phyloP scores from a whole-genome alignment of 2,888 invertebrate species.

The Eupithecia inturbata region DNA sequence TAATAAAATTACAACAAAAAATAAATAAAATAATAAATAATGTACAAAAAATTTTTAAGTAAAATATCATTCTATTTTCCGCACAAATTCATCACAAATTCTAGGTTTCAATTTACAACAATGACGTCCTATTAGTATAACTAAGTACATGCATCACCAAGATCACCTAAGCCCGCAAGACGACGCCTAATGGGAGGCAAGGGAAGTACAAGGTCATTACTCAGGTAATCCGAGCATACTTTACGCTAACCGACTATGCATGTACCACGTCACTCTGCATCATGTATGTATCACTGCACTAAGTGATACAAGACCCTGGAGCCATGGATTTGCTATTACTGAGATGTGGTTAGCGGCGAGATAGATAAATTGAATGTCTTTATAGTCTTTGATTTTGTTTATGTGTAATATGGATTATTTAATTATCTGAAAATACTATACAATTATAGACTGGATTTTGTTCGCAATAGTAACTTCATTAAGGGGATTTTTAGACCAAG shows the following conservation, averaged over 20 bases:
- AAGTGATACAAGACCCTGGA: conserved; percentile 6
- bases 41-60: too few species aligned
- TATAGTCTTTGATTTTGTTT: too few species aligned
- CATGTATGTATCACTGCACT: conserved; percentile 18
- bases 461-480: conserved; percentile 37
- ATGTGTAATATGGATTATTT: too few species aligned
- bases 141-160: conserved; percentile 25
- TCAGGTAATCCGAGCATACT: conserved; percentile 37
- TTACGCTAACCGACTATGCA: conserved; percentile 23
- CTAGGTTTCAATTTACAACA: background rate
- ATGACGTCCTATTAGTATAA: conserved; percentile 16
- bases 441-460: conserved; percentile 34
- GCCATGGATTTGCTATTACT: background rate
- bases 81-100: too few species aligned
- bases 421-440: too few species aligned
- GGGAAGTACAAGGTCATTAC: conserved; percentile 28
- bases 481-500: too few species aligned
- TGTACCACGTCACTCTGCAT: conserved; percentile 17
- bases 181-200: conserved; percentile 13
- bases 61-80: too few species aligned
- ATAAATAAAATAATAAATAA: too few species aligned
- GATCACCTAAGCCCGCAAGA: conserved; percentile 23
- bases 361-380: background rate
- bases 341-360: background rate
- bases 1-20: too few species aligned